A percentile compares a stretch with the other conserved stretches of the same genome.
Conservation (phyloP, 2,797 vertebrate species). For the Nannoperca australis region DNA sequence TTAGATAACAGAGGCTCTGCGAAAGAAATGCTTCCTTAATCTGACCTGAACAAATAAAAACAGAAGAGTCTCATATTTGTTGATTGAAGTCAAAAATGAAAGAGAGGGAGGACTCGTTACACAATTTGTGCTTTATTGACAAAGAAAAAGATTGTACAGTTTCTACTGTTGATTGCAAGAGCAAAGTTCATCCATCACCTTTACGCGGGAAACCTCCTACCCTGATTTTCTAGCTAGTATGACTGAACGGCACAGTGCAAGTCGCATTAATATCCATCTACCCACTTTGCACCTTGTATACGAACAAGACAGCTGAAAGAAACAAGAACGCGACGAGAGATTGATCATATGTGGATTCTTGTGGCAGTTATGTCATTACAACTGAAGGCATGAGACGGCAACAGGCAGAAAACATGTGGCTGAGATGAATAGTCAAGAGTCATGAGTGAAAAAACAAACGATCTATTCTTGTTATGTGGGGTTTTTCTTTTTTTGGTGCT, state of each 20-base stretch:
- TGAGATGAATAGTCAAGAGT: neutral
- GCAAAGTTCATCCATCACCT: slow-evolving; percentile 53
- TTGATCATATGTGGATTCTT: slow-evolving; percentile 15
- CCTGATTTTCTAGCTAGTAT: slow-evolving; percentile 16
- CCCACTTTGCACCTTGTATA: slow-evolving; percentile 17
- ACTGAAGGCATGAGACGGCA: slow-evolving; percentile 58
- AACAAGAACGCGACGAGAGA: slow-evolving; percentile 37
- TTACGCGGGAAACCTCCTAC: slow-evolving; percentile 11
- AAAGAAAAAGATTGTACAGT: slow-evolving; percentile 73
- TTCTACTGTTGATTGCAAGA: slow-evolving; percentile 75
- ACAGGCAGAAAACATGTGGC: slow-evolving; percentile 22
- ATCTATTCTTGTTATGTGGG: neutral
- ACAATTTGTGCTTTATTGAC: slow-evolving; percentile 84
- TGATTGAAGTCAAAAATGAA: neutral
- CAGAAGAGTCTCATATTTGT: neutral
- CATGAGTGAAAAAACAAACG: neutral
- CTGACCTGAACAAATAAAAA: neutral
- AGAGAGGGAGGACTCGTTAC: slow-evolving; percentile 11
- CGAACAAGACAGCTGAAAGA: slow-evolving; percentile 44
- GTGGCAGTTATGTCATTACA: slow-evolving; percentile 39
- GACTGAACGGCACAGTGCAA: slow-evolving; percentile 63
- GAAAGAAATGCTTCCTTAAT: neutral
- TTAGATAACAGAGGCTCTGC: neutral
- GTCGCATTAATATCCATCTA: slow-evolving; percentile 16
- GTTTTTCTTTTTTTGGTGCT: neutral